Evolutionary conservation across 2,888 invertebrate genomes (phyloP), one percentile per base, ranked within the genome.

Genomic region (Drosophila pseudotakahashii): DNA sequence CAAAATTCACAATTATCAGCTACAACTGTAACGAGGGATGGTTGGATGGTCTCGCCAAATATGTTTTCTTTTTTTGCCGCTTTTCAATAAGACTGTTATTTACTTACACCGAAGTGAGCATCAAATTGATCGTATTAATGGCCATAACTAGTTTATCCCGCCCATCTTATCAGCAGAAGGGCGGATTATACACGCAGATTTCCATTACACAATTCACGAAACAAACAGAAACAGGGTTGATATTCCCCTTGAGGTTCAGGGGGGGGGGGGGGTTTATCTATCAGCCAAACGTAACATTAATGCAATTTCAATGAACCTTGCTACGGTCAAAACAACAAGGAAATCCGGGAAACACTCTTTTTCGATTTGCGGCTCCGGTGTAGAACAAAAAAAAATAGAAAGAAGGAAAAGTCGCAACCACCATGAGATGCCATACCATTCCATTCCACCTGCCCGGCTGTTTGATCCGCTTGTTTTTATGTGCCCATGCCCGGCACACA

Each of bases 121-220:
- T 86, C 91, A 92, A 92, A 92, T 92, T 92, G 91, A 91, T 92
- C 91, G 91, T 91, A 92, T 92, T 91, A 92, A 91, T 91, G 91
- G 89, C 90, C 89, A 89, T 91, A 91, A 92, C 91, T 90, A 91
- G 91, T 92, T 92, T 90, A 92, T 91, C 81, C 91, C 91, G 90
- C 92, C 92, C 91, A 90, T 86, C 88, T 90, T 88, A 90, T 91
- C 91, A 91, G 90, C 91, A 91, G 90, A 26, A 26, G 52, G 45
- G 81, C 76, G 88, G 90, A 91, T 91, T 91, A 90, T 89, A 85
- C 66, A 66, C 88, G 85, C 83, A 89, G 90, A 90, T 90, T 90
- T 90, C 89, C 90, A 91, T 91, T 90, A 90, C 54, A 48, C 30
- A 30, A 30, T 30, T 30, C 30, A 30, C 30, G 26, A 48, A 64